These are phyloP conservation scores for Caenorhabditis sulstoni DNA, from an alignment of 2,888 invertebrate species.

Conservation along the genomic window DNA sequence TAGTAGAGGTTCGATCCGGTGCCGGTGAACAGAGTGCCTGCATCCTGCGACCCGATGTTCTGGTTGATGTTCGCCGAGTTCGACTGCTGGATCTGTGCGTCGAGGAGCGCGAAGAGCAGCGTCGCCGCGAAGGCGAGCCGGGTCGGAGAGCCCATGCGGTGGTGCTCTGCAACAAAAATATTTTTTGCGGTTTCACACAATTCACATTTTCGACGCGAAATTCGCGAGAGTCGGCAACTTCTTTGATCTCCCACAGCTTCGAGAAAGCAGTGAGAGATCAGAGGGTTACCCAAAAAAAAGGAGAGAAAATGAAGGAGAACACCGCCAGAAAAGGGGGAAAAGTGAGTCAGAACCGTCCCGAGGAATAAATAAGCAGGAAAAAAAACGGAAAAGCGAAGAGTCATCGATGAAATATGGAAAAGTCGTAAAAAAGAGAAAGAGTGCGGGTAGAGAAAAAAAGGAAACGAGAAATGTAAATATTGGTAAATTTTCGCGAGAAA, in stretches of 20 bases:
- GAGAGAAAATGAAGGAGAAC: neutral
- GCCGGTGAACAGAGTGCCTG: slow-evolving; percentile 73
- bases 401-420: slow-evolving; percentile 31
- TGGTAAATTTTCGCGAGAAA: slow-evolving; percentile 46
- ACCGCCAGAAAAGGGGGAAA: slow-evolving; percentile 24
- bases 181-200: neutral
- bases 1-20: slow-evolving; percentile 76
- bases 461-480: slow-evolving; percentile 50
- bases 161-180: neutral
- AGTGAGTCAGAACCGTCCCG: no score
- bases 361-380: neutral
- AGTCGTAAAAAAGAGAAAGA: slow-evolving; percentile 36
- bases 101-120: slow-evolving; percentile 31
- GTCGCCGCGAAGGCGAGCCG: slow-evolving; percentile 46
- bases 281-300: neutral
- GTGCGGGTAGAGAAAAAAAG: slow-evolving; percentile 24
- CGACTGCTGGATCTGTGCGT: slow-evolving; percentile 56
- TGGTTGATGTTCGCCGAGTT: slow-evolving; percentile 63
- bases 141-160: slow-evolving; percentile 27
- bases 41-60: slow-evolving; percentile 60
- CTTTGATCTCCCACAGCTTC: neutral
- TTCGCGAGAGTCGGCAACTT: neutral
- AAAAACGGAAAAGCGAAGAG: slow-evolving; percentile 28
- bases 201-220: neutral
- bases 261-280: neutral